These are phyloP conservation scores for Choristoneura rosaceana DNA, from an alignment of 2,888 invertebrate species.

Conservation along the genomic window DNA sequence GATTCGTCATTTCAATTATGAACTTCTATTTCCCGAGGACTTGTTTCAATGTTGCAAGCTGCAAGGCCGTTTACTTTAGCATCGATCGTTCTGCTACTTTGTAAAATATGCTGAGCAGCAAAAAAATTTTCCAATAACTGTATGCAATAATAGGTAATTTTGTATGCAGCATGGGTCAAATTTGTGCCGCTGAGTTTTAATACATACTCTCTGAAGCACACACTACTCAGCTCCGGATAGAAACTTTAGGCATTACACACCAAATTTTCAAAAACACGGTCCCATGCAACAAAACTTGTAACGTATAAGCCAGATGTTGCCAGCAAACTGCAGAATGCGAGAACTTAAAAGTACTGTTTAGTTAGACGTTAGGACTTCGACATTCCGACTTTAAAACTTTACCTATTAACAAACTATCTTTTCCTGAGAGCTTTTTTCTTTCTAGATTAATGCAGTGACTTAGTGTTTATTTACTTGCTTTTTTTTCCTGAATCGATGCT, in stretches of 20 bases:
- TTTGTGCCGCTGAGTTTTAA: no score
- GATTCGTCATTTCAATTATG: not conserved
- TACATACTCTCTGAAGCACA: not conserved
- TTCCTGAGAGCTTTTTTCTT: slow-evolving; percentile 26
- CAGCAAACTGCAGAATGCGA: slow-evolving; percentile 49
- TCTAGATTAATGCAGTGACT: slow-evolving; percentile 49
- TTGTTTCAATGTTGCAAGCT: not conserved
- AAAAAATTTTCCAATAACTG: no score
- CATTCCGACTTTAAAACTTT: slow-evolving; percentile 52
- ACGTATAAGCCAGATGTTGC: slow-evolving; percentile 48
- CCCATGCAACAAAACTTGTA: slow-evolving; percentile 33
- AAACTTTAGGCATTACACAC: slow-evolving; percentile 23
- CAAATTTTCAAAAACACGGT: slow-evolving; percentile 14
- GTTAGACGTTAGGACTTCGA: slow-evolving; percentile 35
- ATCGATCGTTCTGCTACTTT: not conserved
- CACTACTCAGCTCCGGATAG: not conserved
- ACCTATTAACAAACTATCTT: slow-evolving; percentile 50
- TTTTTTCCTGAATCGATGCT: slow-evolving; percentile 48
- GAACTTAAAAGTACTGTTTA: slow-evolving; percentile 57
- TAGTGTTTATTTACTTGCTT: slow-evolving; percentile 48
- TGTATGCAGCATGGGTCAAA: no score
- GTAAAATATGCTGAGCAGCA: no score
- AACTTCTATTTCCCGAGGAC: not conserved
- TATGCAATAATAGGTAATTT: no score
- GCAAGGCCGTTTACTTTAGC: not conserved